Base-by-base conservation (phyloP, 2,113 vertebrate species). In the Vombatus ursinus region DNA sequence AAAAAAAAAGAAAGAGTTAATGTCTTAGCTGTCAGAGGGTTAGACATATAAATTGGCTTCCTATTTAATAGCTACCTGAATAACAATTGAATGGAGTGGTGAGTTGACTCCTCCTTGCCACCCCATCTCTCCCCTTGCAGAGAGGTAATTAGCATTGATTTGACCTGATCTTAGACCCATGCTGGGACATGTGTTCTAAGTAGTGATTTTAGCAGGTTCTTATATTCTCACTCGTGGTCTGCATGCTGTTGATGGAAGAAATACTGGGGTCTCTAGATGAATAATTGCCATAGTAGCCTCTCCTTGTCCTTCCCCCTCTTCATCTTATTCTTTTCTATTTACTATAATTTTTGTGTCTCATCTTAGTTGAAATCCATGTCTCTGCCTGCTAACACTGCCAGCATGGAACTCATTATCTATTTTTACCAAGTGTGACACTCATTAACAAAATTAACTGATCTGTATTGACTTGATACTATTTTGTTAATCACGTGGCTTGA, bases 381-480 rank as follows among this genome's bases (percentile, higher is more conserved):
- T 8, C 8, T 50, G 48, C 44, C 92, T 95, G 48, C 77, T 96
- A 96, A 95, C 95, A 90, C 84, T 95, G 91, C 50, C 61, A 90
- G 91, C 93, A 97, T 84, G 51, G 2, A 92, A 37, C 50, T 95
- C 37, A 90, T 28, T 92, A 9, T 96, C 93, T 97, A 96, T 96
- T 97, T 97, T 97, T 96, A 96, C n/a, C 90, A 77, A 2, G 3
- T 53, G 49, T 96, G 90, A 92, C 54, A 96, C 77, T 92, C 90
- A 96, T 96, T 95, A 97, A 52, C 91, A 96, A 97, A 95, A 96
- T 95, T 94, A 97, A 94, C 91, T 95, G 91, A 90, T 96, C 89
- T 96, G 93, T 49, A 94, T 92, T 94, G 89, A 97, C 91, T 96
- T 94, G 37, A 92, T 94, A 50, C 57, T 93, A 19, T 91, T 96